Conservation (phyloP, 2,797 vertebrate species). For the Glossophaga mutica region DNA sequence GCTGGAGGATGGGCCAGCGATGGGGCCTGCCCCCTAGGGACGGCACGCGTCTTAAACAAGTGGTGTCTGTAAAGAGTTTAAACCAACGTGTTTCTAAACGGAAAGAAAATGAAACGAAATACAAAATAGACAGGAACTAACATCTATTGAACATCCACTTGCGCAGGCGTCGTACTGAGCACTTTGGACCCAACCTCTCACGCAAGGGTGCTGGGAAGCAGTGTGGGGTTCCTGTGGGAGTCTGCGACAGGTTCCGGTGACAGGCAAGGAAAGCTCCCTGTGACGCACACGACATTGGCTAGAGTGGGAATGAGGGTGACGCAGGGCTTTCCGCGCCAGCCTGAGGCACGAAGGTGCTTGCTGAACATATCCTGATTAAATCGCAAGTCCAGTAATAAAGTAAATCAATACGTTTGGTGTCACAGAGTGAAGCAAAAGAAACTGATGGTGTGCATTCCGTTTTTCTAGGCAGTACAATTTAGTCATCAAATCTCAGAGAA, state of each 20-base stretch:
- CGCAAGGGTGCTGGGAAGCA: background rate
- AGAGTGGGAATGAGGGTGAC: fast-evolving
- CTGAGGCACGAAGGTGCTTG: conserved; percentile 33
- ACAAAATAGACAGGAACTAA: background rate
- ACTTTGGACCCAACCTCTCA: background rate
- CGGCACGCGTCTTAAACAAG: background rate
- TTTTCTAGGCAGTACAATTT: conserved; percentile 39
- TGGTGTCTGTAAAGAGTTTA: background rate
- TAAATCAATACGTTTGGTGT: background rate
- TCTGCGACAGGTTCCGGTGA: background rate
- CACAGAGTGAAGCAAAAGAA: conserved; percentile 58
- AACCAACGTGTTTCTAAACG: background rate
- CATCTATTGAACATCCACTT: background rate
- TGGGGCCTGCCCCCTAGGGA: fast-evolving
- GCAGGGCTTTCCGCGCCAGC: background rate
- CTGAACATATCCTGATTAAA: conserved; percentile 69
- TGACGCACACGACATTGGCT: background rate
- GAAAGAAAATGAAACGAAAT: background rate
- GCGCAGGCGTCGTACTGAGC: fast-evolving
- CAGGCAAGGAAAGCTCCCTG: background rate
- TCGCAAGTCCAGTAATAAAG: conserved; percentile 58
- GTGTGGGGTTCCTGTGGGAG: background rate
- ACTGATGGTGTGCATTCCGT: conserved; percentile 14
- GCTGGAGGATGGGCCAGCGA: fast-evolving
- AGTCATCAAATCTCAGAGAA: background rate